These are phyloP conservation scores for Chelonoidis abingdonii DNA, from an alignment of 2,113 vertebrate species.

Conservation along the genomic window DNA sequence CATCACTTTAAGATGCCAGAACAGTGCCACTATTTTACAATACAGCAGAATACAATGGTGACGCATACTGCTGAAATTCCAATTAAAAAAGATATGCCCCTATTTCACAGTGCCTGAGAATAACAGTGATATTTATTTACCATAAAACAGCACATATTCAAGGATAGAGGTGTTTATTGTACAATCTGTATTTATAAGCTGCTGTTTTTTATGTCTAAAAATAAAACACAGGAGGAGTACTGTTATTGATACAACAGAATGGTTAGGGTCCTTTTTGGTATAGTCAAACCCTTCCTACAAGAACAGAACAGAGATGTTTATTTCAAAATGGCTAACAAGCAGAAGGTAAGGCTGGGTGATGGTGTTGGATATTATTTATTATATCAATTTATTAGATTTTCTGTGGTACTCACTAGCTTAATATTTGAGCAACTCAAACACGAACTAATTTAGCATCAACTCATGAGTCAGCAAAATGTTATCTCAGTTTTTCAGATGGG, in stretches of 20 bases:
- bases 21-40: neutral
- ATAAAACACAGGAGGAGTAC: neutral
- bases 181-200: neutral
- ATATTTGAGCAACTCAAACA: neutral
- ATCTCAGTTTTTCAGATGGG: neutral
- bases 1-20: neutral
- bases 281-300: neutral
- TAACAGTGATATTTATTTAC: neutral
- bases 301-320: neutral
- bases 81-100: neutral
- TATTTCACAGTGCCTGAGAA: neutral
- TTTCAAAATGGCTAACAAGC: neutral
- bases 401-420: neutral
- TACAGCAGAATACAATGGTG: neutral
- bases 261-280: neutral
- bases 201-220: neutral
- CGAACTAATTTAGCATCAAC: neutral
- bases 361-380: neutral
- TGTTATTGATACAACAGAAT: neutral
- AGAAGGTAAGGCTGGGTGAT: neutral
- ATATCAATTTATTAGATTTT: neutral
- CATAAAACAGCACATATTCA: neutral
- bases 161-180: constrained; percentile 21
- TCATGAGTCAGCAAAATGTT: neutral
- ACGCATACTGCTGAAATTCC: neutral